These are phyloP conservation scores for Ibidorhyncha struthersii DNA, from an alignment of 2,113 vertebrate species.

Conservation along the genomic window DNA sequence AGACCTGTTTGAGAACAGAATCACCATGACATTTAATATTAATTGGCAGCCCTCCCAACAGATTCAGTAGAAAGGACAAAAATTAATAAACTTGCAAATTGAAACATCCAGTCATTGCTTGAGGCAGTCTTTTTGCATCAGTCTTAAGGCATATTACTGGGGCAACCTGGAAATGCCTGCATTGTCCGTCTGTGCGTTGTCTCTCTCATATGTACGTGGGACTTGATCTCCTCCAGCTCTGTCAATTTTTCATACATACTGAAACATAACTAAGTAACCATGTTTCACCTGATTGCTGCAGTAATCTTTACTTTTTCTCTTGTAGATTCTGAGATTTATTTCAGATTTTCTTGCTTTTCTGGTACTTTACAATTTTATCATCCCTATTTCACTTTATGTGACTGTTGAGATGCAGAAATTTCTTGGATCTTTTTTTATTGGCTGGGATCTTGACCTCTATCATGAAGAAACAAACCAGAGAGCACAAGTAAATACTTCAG, in stretches of 20 bases:
- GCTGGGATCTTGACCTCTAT: constrained; percentile 98
- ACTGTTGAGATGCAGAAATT: constrained; percentile 99
- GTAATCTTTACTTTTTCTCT: neutral
- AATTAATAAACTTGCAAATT: neutral
- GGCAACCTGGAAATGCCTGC: neutral
- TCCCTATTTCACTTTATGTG: constrained; percentile 97
- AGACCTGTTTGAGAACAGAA: neutral
- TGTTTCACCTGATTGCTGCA: neutral
- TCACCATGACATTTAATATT: neutral
- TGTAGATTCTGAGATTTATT: constrained; percentile 94
- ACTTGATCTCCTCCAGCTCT: neutral
- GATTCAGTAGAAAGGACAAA: neutral
- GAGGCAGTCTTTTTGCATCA: neutral
- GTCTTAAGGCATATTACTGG: neutral
- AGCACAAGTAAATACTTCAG: constrained; percentile 98
- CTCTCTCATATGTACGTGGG: fast-evolving
- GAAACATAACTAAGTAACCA: neutral
- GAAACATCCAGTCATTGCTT: neutral
- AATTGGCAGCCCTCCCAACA: neutral
- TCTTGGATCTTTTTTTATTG: constrained; percentile 96
- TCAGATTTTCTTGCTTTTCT: constrained; percentile 98
- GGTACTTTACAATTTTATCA: constrained; percentile 98
- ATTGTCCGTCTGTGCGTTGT: neutral
- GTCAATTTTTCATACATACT: neutral
- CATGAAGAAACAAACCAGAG: constrained; percentile 94